Evolutionary conservation across 2,888 invertebrate species (phyloP).

Genomic region (Nymphalis urticae): DNA sequence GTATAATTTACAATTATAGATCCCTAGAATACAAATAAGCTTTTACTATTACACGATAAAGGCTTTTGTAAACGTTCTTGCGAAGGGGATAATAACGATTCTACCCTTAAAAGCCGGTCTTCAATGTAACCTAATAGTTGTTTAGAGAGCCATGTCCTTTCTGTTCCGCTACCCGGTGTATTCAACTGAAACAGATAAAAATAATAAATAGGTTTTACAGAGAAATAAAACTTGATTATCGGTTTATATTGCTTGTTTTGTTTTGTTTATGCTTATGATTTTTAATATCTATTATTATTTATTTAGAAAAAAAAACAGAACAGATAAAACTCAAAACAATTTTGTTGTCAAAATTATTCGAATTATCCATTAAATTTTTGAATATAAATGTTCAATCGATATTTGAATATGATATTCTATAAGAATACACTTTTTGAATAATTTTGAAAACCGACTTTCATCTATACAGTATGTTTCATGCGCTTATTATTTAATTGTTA

Average conservation of each 20-base stretch:
- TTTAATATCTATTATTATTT: too few species aligned
- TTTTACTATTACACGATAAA: slow-evolving; percentile 41
- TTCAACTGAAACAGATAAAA: slow-evolving; percentile 7
- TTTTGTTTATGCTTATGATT: too few species aligned
- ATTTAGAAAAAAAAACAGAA: too few species aligned
- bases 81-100: slow-evolving; percentile 38
- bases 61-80: slow-evolving; percentile 38
- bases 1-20: slow-evolving; percentile 14
- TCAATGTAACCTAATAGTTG: slow-evolving; percentile 37
- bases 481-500: too few species aligned
- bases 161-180: slow-evolving; percentile 9
- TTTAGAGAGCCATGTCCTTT: slow-evolving; percentile 34
- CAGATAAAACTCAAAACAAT: too few species aligned
- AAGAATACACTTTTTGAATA: too few species aligned
- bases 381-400: too few species aligned
- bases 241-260: not conserved
- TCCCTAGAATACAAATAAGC: slow-evolving; percentile 35
- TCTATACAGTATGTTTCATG: too few species aligned
- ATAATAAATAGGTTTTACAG: slow-evolving; percentile 1
- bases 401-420: too few species aligned
- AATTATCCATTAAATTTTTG: too few species aligned
- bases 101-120: slow-evolving; percentile 36
- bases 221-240: slow-evolving; percentile 20
- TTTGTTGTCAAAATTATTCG: too few species aligned
- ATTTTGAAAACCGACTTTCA: too few species aligned